A percentile compares a stretch with the other conserved stretches of the same genome.
phyloP scores from a whole-genome alignment of 2,888 invertebrate genomes.

The Dryocosmus kuriphilus region DNA sequence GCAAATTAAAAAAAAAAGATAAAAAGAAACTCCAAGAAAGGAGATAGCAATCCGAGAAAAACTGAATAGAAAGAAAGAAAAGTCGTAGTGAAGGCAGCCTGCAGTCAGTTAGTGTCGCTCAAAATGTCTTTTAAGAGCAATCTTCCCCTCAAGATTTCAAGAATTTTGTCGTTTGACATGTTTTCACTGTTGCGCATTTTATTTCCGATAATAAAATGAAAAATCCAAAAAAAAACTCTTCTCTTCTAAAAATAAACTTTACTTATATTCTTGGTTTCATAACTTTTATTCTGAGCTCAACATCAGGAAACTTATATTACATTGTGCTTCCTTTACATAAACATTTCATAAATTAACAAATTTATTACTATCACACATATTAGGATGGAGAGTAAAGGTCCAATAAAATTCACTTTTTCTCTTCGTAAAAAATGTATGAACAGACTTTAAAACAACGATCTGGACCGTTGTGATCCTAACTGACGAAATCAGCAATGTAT shows the following conservation, averaged over 20 bases:
- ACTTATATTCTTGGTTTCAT: too few relatives aligned
- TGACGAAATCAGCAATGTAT: neutral
- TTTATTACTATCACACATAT: too few relatives aligned
- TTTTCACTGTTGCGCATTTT: neutral
- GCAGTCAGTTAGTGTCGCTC: neutral
- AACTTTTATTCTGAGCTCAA: too few relatives aligned
- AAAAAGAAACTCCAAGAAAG: neutral
- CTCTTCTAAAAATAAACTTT: too few relatives aligned
- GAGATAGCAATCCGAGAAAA: neutral
- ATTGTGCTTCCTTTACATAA: too few relatives aligned
- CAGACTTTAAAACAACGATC: neutral
- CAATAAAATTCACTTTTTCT: too few relatives aligned
- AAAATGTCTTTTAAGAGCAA: slow-evolving; percentile 53
- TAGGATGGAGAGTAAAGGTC: too few relatives aligned
- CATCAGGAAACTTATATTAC: too few relatives aligned
- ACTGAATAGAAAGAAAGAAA: neutral
- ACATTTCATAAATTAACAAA: too few relatives aligned
- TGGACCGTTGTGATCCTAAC: neutral
- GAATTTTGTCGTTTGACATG: neutral
- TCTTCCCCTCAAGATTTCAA: slow-evolving; percentile 4
- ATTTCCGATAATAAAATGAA: too few relatives aligned
- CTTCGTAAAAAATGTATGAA: neutral
- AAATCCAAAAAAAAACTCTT: too few relatives aligned
- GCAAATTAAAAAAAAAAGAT: neutral
- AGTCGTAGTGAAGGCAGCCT: neutral